Conservation (phyloP, 2,888 invertebrate species). For the Caprella mutica region DNA sequence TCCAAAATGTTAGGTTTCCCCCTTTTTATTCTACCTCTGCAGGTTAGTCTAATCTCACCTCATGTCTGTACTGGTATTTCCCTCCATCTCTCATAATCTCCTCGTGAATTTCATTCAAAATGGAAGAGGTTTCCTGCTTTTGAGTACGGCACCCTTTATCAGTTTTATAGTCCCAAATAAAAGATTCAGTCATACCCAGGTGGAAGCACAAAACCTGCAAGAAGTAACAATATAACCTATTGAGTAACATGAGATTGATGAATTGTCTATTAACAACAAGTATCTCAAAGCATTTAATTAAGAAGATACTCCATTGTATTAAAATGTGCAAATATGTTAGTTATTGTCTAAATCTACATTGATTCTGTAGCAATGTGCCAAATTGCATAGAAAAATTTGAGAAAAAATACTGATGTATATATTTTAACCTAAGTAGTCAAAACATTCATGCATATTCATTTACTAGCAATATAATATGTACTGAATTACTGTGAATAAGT, state of each 20-base stretch:
- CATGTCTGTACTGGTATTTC: slow-evolving; percentile 21
- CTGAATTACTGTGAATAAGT: no score
- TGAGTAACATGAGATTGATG: neutral
- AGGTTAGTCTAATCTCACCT: slow-evolving; percentile 23
- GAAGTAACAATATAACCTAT: no score
- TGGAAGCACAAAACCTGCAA: slow-evolving; percentile 33
- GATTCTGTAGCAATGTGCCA: no score
- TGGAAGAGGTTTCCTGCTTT: slow-evolving; percentile 19
- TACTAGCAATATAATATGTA: no score
- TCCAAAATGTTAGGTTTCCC: no score
- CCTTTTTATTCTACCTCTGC: no score
- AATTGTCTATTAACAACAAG: neutral
- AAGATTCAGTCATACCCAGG: slow-evolving; percentile 32
- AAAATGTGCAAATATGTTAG: neutral
- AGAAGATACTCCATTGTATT: no score
- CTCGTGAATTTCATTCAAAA: slow-evolving; percentile 26
- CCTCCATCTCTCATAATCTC: slow-evolving; percentile 27
- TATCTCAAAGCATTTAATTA: neutral
- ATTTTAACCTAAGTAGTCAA: no score
- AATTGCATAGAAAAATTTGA: no score
- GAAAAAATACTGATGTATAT: no score
- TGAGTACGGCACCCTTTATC: slow-evolving; percentile 10
- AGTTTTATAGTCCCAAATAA: slow-evolving; percentile 27
- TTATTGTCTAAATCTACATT: no score
- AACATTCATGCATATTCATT: no score